These are phyloP conservation scores for Tachina grossa DNA, from an alignment of 2,888 invertebrate species.

Conservation along the genomic window DNA sequence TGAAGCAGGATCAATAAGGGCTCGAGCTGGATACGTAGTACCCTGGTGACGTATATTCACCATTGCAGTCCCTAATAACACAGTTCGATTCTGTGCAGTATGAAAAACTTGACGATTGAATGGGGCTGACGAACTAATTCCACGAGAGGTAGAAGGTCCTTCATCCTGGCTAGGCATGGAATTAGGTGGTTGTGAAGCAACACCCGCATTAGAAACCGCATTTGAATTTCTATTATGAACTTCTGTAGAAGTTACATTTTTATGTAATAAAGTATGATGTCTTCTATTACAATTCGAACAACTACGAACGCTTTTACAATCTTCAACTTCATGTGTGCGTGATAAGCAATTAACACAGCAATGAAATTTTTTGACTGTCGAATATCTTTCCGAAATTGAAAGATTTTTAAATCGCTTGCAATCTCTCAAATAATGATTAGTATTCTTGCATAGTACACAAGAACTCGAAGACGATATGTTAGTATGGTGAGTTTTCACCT, in stretches of 20 bases:
- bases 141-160: neutral
- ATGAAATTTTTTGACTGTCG: neutral
- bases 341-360: neutral
- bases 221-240: neutral
- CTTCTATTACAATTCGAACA: constrained; percentile 1
- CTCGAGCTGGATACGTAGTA: constrained; percentile 7
- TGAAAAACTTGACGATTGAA: neutral
- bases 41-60: no score
- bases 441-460: no score
- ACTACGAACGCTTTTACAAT: constrained; percentile 10
- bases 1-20: constrained; percentile 5
- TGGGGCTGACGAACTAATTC: neutral
- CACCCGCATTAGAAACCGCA: no score
- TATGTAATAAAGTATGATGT: neutral
- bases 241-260: neutral
- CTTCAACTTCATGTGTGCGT: neutral
- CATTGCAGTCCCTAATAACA: neutral
- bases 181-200: neutral
- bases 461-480: no score
- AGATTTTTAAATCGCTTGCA: neutral
- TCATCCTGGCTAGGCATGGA: neutral
- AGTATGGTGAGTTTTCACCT: no score
- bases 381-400: constrained; percentile 13
- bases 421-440: neutral
- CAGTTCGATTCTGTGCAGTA: neutral